Conservation (phyloP, 2,797 vertebrate genomes). For the Lagorchestes hirsutus region DNA sequence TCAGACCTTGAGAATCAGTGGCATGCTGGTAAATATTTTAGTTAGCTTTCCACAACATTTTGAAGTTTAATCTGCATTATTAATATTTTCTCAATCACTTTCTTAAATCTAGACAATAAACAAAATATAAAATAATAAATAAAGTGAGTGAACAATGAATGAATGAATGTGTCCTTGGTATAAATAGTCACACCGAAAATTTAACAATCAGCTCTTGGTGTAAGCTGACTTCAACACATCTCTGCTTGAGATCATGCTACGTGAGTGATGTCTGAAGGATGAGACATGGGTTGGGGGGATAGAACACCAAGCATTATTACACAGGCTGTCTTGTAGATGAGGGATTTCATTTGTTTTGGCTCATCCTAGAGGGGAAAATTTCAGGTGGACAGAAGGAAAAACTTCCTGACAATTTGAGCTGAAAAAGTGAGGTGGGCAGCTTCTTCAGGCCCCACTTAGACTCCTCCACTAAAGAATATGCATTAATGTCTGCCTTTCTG, state of each 20-base stretch:
- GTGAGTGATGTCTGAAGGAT: neutral
- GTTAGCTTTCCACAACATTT: neutral
- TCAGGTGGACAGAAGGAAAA: neutral
- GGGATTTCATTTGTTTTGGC: neutral
- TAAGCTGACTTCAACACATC: neutral
- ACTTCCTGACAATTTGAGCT: neutral
- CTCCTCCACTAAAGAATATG: neutral
- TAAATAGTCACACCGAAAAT: neutral
- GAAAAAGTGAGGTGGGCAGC: neutral
- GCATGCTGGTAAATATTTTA: neutral
- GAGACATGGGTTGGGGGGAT: too few species aligned
- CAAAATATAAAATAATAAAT: neutral
- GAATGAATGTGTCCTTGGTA: neutral
- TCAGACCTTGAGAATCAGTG: neutral
- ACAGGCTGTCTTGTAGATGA: neutral
- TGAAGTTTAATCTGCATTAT: neutral
- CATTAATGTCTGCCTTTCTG: neutral
- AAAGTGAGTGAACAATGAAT: neutral
- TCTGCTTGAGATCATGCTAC: neutral
- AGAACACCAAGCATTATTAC: neutral
- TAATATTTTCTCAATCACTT: neutral
- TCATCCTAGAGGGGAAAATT: neutral
- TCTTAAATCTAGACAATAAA: neutral
- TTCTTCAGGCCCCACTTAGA: neutral
- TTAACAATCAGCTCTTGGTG: neutral